Conservation (phyloP, 1,140 invertebrate genomes). For the Scaptomyza pallida region DNA sequence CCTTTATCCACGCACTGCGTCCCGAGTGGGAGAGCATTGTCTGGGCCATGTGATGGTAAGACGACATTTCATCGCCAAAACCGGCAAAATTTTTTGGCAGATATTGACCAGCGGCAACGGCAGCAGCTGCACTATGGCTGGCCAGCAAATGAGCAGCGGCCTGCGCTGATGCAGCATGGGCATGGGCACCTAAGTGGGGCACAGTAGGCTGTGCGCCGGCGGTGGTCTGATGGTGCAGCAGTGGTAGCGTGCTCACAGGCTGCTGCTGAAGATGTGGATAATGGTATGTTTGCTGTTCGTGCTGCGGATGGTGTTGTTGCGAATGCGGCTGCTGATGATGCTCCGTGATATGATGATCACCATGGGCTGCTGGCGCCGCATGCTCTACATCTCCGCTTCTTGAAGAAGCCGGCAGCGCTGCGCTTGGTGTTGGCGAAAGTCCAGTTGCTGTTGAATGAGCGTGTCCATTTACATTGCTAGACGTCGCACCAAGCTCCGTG, state of each 20-base stretch:
- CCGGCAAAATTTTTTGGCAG: constrained; percentile 75
- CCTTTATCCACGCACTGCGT: constrained; percentile 78
- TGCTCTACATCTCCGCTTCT: constrained; percentile 29
- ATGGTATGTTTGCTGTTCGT: constrained; percentile 40
- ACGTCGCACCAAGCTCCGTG: constrained; percentile 45
- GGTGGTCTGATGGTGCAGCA: constrained; percentile 48
- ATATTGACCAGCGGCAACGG: constrained; percentile 76
- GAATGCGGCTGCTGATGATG: constrained; percentile 48
- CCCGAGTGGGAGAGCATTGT: constrained; percentile 78
- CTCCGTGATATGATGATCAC: constrained; percentile 61
- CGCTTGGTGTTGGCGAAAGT: constrained; percentile 55
- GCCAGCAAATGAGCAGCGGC: constrained; percentile 76
- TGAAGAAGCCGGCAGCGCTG: constrained; percentile 32
- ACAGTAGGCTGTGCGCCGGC: constrained; percentile 32
- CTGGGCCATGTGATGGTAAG: constrained; percentile 81
- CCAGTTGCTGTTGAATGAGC: constrained; percentile 47
- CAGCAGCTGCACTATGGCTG: constrained; percentile 76
- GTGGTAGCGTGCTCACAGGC: constrained; percentile 29
- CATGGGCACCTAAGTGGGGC: constrained; percentile 41
- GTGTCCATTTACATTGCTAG: constrained; percentile 51
- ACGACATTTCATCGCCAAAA: constrained; percentile 79
- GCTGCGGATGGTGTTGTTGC: constrained; percentile 30
- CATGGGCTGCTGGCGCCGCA: constrained; percentile 14
- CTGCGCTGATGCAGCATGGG: constrained; percentile 65
- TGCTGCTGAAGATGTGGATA: constrained; percentile 43